Base-by-base conservation (phyloP, 64 coral and sea anemone species). In the Stichodactyla mertensii region DNA sequence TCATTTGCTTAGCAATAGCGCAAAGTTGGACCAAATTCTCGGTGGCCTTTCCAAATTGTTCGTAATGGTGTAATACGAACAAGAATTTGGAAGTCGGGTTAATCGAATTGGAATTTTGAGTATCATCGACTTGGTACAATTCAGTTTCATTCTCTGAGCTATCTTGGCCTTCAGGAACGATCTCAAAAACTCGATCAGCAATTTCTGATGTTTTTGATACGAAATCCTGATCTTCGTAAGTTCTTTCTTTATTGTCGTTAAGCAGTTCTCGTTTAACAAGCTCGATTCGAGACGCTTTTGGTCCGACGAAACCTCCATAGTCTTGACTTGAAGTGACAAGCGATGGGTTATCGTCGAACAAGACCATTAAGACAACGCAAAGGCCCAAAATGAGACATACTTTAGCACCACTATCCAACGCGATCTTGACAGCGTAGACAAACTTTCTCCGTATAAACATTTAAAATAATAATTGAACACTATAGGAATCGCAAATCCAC, bases 1-100 rank as follows among this genome's bases (percentile, higher is more conserved):
- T 71, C 66, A 92, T 92, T 54, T 90, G 56, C 15, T 55, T 82
- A 11, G 97, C 97, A 8, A 99, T 59, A 14, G 97, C 93, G 59
- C 87, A 86, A 31, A 99, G 93, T 85, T 99, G 92, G 53, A 99
- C 45, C 18, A 99, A 83, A 83, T 99, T 99, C 71, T 99, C 90
- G 57, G 97, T 99, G 24, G 97, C 93, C 87, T 99, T 99, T 53
- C 93, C 89, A 23, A 99, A 86, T 55, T 99, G 97, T 88, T 99
- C 97, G 67, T 99, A 99, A 88, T 99, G 97, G 84, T 94, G 88
- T 28, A 99, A 70, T 52, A 95, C 93, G 79, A 95, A 95, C 27
- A 99, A 60, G 79, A 88, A 99, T 52, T 92, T 95, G 57, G 86
- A 45, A 67, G 80, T 82, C 20, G 71, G 52, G 18, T 85, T 85